A percentile compares a stretch with the other conserved stretches of the same genome.
Conservation (phyloP, 2,797 vertebrate genomes). For the Aplochiton taeniatus region DNA sequence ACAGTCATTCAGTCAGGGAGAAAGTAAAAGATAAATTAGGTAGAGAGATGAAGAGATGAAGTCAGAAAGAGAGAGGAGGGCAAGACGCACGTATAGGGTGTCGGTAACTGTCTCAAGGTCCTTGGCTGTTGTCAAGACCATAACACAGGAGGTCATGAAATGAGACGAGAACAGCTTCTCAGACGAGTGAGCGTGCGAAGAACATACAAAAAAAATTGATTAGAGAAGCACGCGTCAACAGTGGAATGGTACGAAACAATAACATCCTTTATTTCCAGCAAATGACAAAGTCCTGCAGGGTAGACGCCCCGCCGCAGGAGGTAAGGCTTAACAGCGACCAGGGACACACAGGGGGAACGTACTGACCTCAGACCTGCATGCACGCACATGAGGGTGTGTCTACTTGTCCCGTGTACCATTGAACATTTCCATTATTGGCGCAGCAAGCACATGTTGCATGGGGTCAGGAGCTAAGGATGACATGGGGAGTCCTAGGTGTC, state of each 20-base stretch:
- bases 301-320: slow-evolving; percentile 54
- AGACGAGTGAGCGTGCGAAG: not conserved
- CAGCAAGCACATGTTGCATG: not conserved
- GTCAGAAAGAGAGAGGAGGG: too few species aligned
- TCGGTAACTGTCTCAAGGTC: too few species aligned
- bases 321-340: slow-evolving; percentile 23
- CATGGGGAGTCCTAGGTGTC: too few species aligned
- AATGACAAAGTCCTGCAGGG: slow-evolving; percentile 72
- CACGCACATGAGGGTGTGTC: not conserved
- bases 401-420: slow-evolving; percentile 14
- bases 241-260: slow-evolving; percentile 73
- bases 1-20: not conserved
- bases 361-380: slow-evolving; percentile 40
- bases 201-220: not conserved
- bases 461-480: too few species aligned
- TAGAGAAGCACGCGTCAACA: slow-evolving; percentile 23
- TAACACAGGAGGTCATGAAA: not conserved
- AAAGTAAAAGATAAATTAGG: not conserved
- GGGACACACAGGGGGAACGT: slow-evolving; percentile 29
- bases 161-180: not conserved
- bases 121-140: too few species aligned
- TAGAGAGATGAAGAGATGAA: too few species aligned
- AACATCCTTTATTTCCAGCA: slow-evolving; percentile 81
- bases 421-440: slow-evolving; percentile 8
- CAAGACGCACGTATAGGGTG: too few species aligned